Base-by-base conservation (phyloP, 2,888 invertebrate species). In the Rhingia campestris region DNA sequence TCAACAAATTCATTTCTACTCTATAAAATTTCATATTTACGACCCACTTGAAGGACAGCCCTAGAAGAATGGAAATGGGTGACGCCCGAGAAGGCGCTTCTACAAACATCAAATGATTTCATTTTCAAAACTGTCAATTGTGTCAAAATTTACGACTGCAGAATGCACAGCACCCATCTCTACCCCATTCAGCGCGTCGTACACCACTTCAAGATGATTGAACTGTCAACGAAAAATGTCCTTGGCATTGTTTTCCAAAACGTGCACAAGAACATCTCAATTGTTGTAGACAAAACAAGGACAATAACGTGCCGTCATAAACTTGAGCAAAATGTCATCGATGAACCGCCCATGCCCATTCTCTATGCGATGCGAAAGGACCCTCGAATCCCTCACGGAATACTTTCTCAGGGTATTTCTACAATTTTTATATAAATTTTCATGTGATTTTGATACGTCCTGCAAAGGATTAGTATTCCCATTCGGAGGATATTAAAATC, bases 271-370 rank as follows among this genome's bases (percentile, higher is more conserved):
- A n/a, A 49, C 41, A 53, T 67, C 37, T 45, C 67, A 67, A 66
- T 75, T 45, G 56, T 59, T 51, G 35, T 41, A 9, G 33, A 43
- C 56, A 41, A 66, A 53, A 39, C 49, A 33, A 43, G 56, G 59
- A 59, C 75, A 69, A 45, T 61, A 45, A 69, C 56, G 37, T 45
- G 35, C 39, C 45, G 61, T 76, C 76, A 61, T 76, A 76, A 76
- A 76, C 75, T 61, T 76, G 3, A 53, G 4, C 41, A 59, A 61
- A 72, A 67, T 53, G 66, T 59, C 74, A 75, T 49, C 32, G 43
- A 51, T 32, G 51, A 61, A 51, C 49, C 58, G 49, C 58, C 70
- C 41, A 49, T 22, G 30, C 4, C 6, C 45, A 45, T 6, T 4
- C 9, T 10, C 22, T 9, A 10, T 4, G 32, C 12, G 12, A 10